Percentiles rank a stretch among this genome's conserved stretches.
These are phyloP conservation scores for Pentalonia nigronervosa DNA, from an alignment of 1,140 invertebrate genomes.

Conservation along the genomic window DNA sequence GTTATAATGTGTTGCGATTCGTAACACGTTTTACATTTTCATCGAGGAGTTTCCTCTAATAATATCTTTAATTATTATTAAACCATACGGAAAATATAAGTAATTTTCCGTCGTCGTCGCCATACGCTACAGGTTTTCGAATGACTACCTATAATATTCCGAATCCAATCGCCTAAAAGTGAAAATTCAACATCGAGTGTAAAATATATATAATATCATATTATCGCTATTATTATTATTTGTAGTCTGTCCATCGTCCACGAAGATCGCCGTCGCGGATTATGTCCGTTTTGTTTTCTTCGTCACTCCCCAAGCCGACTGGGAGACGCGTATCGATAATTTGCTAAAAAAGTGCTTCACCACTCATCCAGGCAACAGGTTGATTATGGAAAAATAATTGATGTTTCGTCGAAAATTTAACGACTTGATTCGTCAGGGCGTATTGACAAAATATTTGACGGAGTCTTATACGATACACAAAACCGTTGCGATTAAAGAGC, in stretches of 20 bases:
- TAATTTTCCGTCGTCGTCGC: neutral
- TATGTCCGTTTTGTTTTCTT: neutral
- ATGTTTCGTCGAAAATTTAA: slow-evolving; percentile 1
- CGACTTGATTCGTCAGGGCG: slow-evolving; percentile 9
- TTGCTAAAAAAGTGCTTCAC: neutral
- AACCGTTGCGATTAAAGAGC: neutral
- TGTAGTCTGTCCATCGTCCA: neutral
- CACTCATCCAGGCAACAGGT: neutral
- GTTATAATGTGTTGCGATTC: neutral
- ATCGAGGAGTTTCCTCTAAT: neutral
- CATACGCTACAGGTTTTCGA: neutral
- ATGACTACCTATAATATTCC: slow-evolving; percentile 36
- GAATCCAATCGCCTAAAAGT: slow-evolving; percentile 47
- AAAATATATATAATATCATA: neutral
- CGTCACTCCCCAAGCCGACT: neutral
- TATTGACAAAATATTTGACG: slow-evolving; percentile 6
- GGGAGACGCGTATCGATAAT: neutral
- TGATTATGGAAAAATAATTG: neutral
- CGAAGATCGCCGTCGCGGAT: neutral
- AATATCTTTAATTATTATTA: neutral
- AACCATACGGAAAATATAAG: slow-evolving; percentile 17
- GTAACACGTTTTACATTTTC: neutral
- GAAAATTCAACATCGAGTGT: neutral
- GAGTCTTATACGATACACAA: neutral
- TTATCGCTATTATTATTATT: neutral